A percentile compares a stretch with the other conserved stretches of the same genome.
phyloP scores from a whole-genome alignment of 2,113 vertebrate genomes.

The Erpornis zantholeuca region DNA sequence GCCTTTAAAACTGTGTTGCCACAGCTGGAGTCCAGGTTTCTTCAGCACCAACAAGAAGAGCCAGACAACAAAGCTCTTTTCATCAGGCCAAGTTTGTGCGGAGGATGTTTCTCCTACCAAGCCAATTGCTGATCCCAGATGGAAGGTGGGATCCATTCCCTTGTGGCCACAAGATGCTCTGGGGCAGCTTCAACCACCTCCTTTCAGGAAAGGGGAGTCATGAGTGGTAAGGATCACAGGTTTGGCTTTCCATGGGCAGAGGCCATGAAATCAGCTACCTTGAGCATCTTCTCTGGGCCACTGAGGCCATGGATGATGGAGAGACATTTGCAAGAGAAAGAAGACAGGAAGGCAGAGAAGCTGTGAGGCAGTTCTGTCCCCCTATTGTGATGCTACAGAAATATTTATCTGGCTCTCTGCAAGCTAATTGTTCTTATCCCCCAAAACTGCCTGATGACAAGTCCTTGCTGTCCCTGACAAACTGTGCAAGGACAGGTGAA shows the following conservation, averaged over 20 bases:
- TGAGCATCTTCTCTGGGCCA: background rate
- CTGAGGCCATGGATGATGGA: rapidly evolving
- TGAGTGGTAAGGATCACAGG: background rate
- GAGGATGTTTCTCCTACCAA: background rate
- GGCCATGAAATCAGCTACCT: background rate
- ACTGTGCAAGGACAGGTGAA: background rate
- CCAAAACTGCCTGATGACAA: background rate
- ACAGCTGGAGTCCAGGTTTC: conserved; percentile 41
- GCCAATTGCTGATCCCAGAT: background rate
- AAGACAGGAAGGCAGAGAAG: background rate
- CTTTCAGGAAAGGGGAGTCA: background rate
- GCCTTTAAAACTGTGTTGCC: background rate
- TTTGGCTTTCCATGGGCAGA: background rate
- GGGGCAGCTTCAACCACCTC: background rate
- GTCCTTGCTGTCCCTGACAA: background rate
- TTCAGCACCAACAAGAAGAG: background rate
- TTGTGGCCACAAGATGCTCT: rapidly evolving
- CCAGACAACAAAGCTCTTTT: conserved; percentile 39
- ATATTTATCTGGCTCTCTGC: background rate
- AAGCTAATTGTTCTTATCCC: background rate
- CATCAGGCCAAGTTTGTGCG: background rate
- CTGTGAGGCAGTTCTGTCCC: background rate
- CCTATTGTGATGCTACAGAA: background rate
- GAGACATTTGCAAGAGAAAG: background rate
- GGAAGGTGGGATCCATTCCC: background rate